Percentiles rank a stretch among this genome's conserved stretches.
These are phyloP conservation scores for Sarcophaga bullata DNA, from an alignment of 1,140 invertebrate genomes.

Conservation along the genomic window DNA sequence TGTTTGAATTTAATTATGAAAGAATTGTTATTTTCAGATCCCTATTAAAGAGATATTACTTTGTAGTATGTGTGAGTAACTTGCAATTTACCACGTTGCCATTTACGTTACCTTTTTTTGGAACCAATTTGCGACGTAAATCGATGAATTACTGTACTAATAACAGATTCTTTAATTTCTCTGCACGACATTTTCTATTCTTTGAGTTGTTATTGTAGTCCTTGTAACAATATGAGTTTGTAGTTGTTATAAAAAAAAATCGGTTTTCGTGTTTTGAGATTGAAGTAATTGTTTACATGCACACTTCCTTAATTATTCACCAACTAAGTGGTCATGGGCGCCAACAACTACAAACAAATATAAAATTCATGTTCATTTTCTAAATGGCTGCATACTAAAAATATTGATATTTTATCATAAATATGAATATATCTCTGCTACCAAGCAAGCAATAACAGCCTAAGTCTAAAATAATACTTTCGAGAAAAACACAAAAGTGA, in stretches of 20 bases:
- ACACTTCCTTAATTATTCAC: slow-evolving; percentile 43
- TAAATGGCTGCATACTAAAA: slow-evolving; percentile 34
- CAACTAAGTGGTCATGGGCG: slow-evolving; percentile 36
- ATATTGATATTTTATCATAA: slow-evolving; percentile 22
- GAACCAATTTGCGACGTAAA: too few relatives aligned
- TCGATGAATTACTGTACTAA: too few relatives aligned
- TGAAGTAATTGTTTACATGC: slow-evolving; percentile 41
- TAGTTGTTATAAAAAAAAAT: slow-evolving; percentile 27
- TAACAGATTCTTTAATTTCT: neutral
- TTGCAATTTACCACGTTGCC: too few relatives aligned
- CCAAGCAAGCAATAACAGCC: too few relatives aligned
- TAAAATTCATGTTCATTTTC: slow-evolving; percentile 43
- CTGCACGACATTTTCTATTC: neutral
- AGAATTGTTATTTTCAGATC: too few relatives aligned
- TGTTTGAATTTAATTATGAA: too few relatives aligned
- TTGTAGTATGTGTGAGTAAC: too few relatives aligned
- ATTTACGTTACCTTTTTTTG: too few relatives aligned
- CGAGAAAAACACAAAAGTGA: too few relatives aligned
- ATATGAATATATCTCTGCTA: neutral
- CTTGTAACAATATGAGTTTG: neutral
- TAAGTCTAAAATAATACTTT: too few relatives aligned
- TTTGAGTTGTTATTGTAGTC: slow-evolving; percentile 16
- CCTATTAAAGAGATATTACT: too few relatives aligned
- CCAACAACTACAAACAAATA: slow-evolving; percentile 43
- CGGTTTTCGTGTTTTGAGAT: slow-evolving; percentile 31